A percentile compares a stretch with the other conserved stretches of the same genome.
These are phyloP conservation scores for Echeneis naucrates DNA, from an alignment of 2,797 vertebrate species.

Conservation along the genomic window DNA sequence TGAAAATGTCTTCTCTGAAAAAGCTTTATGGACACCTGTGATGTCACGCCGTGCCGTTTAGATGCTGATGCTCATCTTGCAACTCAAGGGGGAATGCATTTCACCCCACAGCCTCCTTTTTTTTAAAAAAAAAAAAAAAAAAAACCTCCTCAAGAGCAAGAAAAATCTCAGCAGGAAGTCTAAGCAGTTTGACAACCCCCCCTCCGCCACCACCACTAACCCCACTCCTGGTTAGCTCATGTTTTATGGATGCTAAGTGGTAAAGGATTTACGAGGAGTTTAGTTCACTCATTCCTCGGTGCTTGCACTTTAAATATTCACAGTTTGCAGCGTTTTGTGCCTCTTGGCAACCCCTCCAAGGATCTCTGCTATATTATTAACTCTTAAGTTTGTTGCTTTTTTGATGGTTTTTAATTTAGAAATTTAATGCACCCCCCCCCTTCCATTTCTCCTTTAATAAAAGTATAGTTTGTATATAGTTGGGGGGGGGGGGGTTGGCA, in stretches of 20 bases:
- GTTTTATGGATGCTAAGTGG: constrained; percentile 77
- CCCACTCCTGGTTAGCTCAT: constrained; percentile 57
- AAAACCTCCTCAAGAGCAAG: background rate
- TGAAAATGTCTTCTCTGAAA: constrained; percentile 8
- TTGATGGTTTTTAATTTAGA: constrained; percentile 13
- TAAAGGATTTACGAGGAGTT: constrained; percentile 75
- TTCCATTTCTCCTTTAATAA: background rate
- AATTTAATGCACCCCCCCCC: background rate
- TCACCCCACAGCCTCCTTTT: background rate
- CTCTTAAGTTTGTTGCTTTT: constrained; percentile 39
- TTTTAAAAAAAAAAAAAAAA: too few relatives aligned
- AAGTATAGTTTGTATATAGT: background rate
- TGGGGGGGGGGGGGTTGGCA: background rate
- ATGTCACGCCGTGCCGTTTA: background rate
- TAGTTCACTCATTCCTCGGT: constrained; percentile 64
- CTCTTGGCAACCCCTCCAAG: constrained; percentile 41
- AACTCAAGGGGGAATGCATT: background rate
- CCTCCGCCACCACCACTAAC: background rate
- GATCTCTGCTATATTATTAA: constrained; percentile 41
- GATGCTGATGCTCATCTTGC: background rate
- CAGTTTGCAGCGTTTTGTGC: constrained; percentile 55
- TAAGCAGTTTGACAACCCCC: constrained; percentile 14
- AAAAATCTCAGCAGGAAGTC: constrained; percentile 12
- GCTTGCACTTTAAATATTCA: constrained; percentile 68
- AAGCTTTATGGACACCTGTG: background rate